These are phyloP conservation scores for Aleiodes alternator DNA, from an alignment of 2,888 invertebrate genomes.

Conservation along the genomic window DNA sequence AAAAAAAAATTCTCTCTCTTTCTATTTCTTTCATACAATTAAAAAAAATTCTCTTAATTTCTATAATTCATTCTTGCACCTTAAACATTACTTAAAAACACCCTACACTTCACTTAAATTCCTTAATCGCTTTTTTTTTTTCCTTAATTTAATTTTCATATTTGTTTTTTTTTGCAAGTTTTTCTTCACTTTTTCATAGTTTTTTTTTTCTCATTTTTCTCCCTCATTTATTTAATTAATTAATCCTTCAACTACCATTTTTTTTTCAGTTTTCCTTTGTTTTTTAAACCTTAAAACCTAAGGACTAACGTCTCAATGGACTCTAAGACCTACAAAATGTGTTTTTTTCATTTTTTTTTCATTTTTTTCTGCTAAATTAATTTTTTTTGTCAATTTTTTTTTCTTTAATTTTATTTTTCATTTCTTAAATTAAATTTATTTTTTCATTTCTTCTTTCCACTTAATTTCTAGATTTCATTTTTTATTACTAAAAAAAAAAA, in stretches of 20 bases:
- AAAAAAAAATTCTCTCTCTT: constrained; percentile 48
- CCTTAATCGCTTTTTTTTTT: constrained; percentile 54
- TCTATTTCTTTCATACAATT: constrained; percentile 40
- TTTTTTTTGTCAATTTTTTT: constrained; percentile 31
- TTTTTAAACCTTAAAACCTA: constrained; percentile 40
- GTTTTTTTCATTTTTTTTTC: constrained; percentile 30
- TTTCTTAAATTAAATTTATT: constrained; percentile 25
- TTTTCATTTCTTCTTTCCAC: not conserved
- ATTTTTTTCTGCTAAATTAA: constrained; percentile 27
- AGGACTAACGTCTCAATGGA: constrained; percentile 46
- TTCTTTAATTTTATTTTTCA: constrained; percentile 38
- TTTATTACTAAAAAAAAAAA: not conserved
- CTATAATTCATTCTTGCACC: constrained; percentile 46
- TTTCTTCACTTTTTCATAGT: constrained; percentile 10
- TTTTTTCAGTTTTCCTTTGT: not conserved
- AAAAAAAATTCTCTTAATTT: constrained; percentile 22
- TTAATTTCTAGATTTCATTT: not conserved
- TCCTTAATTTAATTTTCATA: constrained; percentile 51
- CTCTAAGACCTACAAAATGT: constrained; percentile 49
- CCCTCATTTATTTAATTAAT: no score
- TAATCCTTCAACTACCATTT: constrained; percentile 17
- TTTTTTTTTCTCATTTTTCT: constrained; percentile 28
- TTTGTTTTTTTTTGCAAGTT: constrained; percentile 46
- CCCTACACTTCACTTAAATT: constrained; percentile 63
- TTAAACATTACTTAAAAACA: constrained; percentile 67